Evolutionary conservation across 2,888 invertebrate genomes (phyloP).

Genomic region (Leptothorax acervorum): DNA sequence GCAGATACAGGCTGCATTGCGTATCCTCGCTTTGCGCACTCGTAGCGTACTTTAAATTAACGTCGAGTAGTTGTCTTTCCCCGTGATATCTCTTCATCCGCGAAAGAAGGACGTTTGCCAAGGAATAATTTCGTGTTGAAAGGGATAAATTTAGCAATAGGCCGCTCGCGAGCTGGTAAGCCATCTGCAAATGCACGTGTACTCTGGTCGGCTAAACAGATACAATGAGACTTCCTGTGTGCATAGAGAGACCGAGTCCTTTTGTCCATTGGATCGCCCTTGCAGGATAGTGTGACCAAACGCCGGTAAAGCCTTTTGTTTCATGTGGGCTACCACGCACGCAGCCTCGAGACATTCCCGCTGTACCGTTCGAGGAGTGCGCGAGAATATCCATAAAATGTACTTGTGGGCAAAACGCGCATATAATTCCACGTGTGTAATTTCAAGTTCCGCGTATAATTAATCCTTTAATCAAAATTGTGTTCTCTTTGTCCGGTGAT

Average conservation of each 20-base stretch:
- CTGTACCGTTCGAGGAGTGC: slow-evolving; percentile 36
- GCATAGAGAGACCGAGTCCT: slow-evolving; percentile 49
- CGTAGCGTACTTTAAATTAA: neutral
- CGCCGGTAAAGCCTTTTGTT: slow-evolving; percentile 58
- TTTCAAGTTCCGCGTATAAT: slow-evolving; percentile 5
- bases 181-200: slow-evolving; percentile 29
- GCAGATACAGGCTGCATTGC: too few relatives aligned
- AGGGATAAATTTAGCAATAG: slow-evolving; percentile 40
- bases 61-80: neutral
- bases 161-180: slow-evolving; percentile 12
- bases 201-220: slow-evolving; percentile 47
- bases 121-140: slow-evolving; percentile 23
- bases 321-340: slow-evolving; percentile 38
- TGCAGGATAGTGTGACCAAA: slow-evolving; percentile 54
- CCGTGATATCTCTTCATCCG: neutral
- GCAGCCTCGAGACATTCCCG: slow-evolving; percentile 47
- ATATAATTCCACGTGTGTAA: slow-evolving; percentile 1
- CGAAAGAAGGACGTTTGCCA: neutral
- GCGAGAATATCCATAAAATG: slow-evolving; percentile 28
- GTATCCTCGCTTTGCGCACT: too few relatives aligned
- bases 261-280: slow-evolving; percentile 53
- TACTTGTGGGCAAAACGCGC: slow-evolving; percentile 20
- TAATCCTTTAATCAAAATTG: slow-evolving; percentile 21
- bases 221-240: slow-evolving; percentile 49
- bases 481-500: neutral